Base-by-base conservation (phyloP, 2,113 vertebrate genomes). In the Aspidoscelis tigris region DNA sequence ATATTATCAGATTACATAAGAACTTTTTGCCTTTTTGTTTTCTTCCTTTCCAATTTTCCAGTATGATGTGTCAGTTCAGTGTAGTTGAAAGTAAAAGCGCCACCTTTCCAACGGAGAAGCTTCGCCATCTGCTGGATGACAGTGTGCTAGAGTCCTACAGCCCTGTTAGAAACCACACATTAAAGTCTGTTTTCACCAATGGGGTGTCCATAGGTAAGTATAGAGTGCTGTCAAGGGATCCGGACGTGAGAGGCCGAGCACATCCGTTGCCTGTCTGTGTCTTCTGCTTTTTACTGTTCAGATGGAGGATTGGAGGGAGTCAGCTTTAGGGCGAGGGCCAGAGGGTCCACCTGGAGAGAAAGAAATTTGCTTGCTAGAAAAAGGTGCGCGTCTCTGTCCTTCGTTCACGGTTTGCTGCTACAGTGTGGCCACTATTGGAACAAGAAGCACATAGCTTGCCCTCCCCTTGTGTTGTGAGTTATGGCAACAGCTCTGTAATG, bases 61-160 rank as follows among this genome's bases (percentile, higher is more conserved):
- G 98, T 90, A 96, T 98, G 96, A 98, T 98, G 98, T 98, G 97
- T 94, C 98, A 98, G 94, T 92, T 97, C 84, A 97, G 97, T 71
- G 97, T 98, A 77, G 97, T 97, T 84, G 97, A 99, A 91, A 98
- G 97, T 95, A 97, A 96, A 91, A 99, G 98, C 58, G 97, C 97
- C 33, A 99, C 97, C 1, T 99, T 99, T 89, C 97, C 98, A 24
- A 96, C 96, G 16, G 98, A 98, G 95, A 97, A 96, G 91, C 96
- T 97, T 0, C 96, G 98, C 88, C 98, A 99, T 90, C 97, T 99
- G 87, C 97, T 99, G 96, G 98, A 99, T 1, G 98, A 99, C 96
- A 99, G 98, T 0, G 98, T 99, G 88, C 93, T 99, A 90, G 98
- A 99, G 92, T 95, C 97, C 0, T 98, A 97, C 92, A 98, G 98